These are phyloP conservation scores for Sitodiplosis mosellana DNA, from an alignment of 1,140 invertebrate genomes.

Conservation along the genomic window DNA sequence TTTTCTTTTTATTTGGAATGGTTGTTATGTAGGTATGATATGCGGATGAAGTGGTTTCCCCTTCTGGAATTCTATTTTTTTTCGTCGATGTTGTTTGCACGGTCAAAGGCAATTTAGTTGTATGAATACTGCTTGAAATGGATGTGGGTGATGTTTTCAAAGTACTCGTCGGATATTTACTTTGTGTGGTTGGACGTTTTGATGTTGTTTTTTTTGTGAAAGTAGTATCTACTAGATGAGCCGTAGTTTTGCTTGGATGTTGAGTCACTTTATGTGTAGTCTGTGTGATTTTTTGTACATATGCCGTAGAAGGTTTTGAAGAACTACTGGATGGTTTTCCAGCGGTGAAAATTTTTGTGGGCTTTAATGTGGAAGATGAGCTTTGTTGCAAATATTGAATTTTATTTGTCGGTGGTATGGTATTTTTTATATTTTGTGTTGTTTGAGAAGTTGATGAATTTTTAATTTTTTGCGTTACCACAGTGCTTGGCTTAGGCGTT, in stretches of 20 bases:
- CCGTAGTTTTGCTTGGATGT: constrained; percentile 3
- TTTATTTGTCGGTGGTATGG: constrained; percentile 4
- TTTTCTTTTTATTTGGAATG: neutral
- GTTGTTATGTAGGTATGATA: constrained; percentile 7
- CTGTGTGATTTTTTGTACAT: constrained; percentile 1
- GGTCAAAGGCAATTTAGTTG: neutral
- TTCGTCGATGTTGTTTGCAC: constrained; percentile 5
- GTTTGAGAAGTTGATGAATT: constrained; percentile 11
- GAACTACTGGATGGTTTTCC: constrained; percentile 7
- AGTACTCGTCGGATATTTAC: neutral
- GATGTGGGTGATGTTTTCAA: neutral
- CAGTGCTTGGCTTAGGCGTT: neutral
- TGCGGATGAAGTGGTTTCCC: neutral
- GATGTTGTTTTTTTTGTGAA: constrained; percentile 7
- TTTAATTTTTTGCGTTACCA: neutral
- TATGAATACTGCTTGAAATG: neutral
- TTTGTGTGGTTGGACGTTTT: constrained; percentile 2
- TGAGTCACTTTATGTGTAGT: constrained; percentile 7
- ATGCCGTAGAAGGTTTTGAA: constrained; percentile 5
- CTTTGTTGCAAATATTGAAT: constrained; percentile 8
- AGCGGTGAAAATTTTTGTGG: constrained; percentile 6
- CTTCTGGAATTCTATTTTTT: neutral
- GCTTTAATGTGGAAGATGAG: constrained; percentile 12
- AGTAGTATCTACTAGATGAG: constrained; percentile 2
- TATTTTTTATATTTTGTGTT: constrained; percentile 3